phyloP scores from a whole-genome alignment of 2,888 invertebrate species.

The Melipona bicolor region DNA sequence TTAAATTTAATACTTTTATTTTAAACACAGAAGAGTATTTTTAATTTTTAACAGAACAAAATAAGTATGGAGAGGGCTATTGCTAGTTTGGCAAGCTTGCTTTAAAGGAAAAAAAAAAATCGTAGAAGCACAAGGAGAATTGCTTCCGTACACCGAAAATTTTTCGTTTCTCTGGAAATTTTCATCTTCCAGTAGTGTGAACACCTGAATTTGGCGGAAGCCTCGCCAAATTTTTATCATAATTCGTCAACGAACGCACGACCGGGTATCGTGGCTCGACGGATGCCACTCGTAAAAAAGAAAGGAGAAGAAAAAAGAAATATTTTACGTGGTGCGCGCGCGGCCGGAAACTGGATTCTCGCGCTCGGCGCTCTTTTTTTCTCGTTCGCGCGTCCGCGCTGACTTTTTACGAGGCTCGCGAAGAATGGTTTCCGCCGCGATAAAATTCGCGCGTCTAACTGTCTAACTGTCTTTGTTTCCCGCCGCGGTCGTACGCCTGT shows the following conservation, averaged over 20 bases:
- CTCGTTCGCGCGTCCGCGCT: constrained; percentile 32
- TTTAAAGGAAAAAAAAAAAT: too few relatives aligned
- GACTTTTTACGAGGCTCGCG: constrained; percentile 53
- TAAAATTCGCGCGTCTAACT: constrained; percentile 57
- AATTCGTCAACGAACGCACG: constrained; percentile 25
- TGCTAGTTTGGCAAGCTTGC: too few relatives aligned
- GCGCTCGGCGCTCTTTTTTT: constrained; percentile 1
- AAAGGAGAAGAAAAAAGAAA: not conserved
- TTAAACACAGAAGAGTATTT: too few relatives aligned
- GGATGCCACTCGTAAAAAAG: constrained; percentile 21
- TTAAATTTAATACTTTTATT: too few relatives aligned
- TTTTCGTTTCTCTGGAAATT: too few relatives aligned
- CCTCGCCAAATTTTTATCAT: constrained; percentile 16
- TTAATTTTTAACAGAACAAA: too few relatives aligned
- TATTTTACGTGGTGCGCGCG: constrained; percentile 43
- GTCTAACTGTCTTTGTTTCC: constrained; percentile 53
- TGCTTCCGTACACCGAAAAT: too few relatives aligned
- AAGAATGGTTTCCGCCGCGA: constrained; percentile 57
- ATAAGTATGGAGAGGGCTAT: too few relatives aligned
- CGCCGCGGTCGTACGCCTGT: constrained; percentile 13
- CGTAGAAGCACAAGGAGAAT: too few relatives aligned
- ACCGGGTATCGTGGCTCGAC: constrained; percentile 20
- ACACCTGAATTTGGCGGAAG: not conserved
- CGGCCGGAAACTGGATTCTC: constrained; percentile 42
- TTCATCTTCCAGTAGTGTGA: too few relatives aligned